Conservation (phyloP, 2,888 invertebrate genomes). For the Eupithecia inturbata region DNA sequence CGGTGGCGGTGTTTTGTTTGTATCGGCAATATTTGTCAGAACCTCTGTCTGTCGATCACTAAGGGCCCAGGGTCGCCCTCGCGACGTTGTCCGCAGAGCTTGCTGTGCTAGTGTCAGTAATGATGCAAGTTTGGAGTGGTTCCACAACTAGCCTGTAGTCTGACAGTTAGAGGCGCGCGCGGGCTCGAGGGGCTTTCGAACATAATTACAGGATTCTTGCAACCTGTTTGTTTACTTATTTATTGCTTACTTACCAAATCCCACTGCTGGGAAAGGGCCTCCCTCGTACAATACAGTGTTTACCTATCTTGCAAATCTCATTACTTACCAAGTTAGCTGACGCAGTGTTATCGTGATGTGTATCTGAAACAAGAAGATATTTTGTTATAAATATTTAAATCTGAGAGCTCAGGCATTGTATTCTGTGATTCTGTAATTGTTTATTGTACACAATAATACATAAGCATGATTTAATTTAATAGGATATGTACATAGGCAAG, state of each 20-base stretch:
- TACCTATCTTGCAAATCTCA: neutral
- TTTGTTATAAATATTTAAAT: neutral
- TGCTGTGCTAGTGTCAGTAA: neutral
- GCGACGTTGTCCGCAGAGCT: neutral
- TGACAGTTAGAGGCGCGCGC: neutral
- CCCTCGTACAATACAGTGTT: neutral
- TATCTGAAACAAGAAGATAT: neutral
- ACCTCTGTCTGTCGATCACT: neutral
- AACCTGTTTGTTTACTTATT: neutral
- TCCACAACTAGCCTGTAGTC: constrained; percentile 1
- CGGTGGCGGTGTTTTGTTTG: neutral
- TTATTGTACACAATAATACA: no score
- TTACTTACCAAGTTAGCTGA: neutral
- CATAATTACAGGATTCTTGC: neutral
- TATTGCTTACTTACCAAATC: neutral
- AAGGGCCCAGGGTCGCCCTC: no score
- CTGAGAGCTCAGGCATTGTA: no score
- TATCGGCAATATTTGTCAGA: neutral
- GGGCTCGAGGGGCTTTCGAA: neutral
- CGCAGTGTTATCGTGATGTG: neutral
- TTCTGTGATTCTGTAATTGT: no score
- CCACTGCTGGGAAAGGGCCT: neutral
- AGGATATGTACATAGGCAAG: no score
- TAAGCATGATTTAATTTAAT: no score
- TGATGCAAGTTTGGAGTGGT: constrained; percentile 23